Evolutionary conservation across 2,888 invertebrate genomes (phyloP), one percentile per base, ranked within the genome.

Genomic region (Catocala fraxini): DNA sequence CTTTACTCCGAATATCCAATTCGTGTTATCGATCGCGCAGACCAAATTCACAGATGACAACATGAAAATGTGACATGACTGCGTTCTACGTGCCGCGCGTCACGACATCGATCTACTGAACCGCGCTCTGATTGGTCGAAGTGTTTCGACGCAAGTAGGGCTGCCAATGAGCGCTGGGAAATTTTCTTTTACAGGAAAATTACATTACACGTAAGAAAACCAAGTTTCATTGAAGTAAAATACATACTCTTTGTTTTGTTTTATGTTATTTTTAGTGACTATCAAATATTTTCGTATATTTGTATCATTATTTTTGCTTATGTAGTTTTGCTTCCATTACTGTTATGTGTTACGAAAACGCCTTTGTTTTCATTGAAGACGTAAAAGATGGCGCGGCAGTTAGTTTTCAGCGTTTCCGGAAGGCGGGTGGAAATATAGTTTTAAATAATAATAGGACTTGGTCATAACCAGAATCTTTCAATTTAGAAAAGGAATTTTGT

Each of bases 1-100:
- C 74, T 84, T 86, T 51, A 82, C 81, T 83, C 80, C 77, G 83
- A 88, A 86, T 81, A 85, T 81, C 80, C 82, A 89, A 89, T 90
- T 81, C 88, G 84, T 83, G 83, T 84, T 93, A 93, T 93, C 86
- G 93, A 92, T 93, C 93, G 92, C 86, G 85, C 86, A 84, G 81
- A 62, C 76, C 41, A 81, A 83, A 77, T 78, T 82, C 81, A 83
- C 74, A 79, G 79, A 79, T 84, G 84, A 84, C 83, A 86, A 80
- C 79, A 82, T 79, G 81, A 78, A 86, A 86, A 83, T 77, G 56
- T 83, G 84, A 83, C 82, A 80, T 79, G 71, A 71, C 67, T 69
- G 61, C 58, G 75, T 85, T 83, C 76, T 79, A 70, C 68, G 68
- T 65, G 73, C 61, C 63, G 55, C 76, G 60, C 15, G 6, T 12